Percentiles rank a stretch among this genome's conserved stretches.
These are phyloP conservation scores for Seriola dumerili DNA, from an alignment of 2,113 vertebrate genomes.

Conservation along the genomic window DNA sequence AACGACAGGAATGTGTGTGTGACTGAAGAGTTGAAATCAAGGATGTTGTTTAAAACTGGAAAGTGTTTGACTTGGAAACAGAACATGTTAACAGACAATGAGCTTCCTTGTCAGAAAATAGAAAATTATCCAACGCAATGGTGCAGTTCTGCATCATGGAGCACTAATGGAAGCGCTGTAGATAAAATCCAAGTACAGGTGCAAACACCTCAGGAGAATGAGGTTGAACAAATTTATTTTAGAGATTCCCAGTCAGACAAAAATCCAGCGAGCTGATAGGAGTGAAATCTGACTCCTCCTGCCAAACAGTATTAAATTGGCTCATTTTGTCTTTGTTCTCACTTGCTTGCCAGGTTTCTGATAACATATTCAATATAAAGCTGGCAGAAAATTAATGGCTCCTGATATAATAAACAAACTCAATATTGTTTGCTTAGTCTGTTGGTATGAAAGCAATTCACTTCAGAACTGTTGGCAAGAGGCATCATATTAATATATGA, in stretches of 20 bases:
- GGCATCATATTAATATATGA: constrained; percentile 60
- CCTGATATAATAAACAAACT: constrained; percentile 77
- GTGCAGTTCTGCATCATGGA: constrained; percentile 61
- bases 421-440: constrained; percentile 65
- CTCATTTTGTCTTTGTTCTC: constrained; percentile 62
- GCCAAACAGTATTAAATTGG: constrained; percentile 76
- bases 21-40: constrained; percentile 2
- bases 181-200: constrained; percentile 61
- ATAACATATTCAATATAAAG: constrained; percentile 74
- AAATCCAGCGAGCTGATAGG: constrained; percentile 49
- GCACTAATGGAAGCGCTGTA: constrained; percentile 54
- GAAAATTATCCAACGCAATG: constrained; percentile 44
- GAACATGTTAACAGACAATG: constrained; percentile 48
- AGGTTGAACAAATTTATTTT: constrained; percentile 61
- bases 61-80: constrained; percentile 1
- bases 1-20: not conserved
- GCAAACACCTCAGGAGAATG: constrained; percentile 58
- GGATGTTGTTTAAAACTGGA: constrained; percentile 22
- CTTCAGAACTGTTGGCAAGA: constrained; percentile 61
- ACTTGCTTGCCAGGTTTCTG: constrained; percentile 63
- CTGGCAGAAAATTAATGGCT: constrained; percentile 75
- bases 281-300: constrained; percentile 69
- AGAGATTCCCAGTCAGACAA: constrained; percentile 64
- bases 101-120: constrained; percentile 57
- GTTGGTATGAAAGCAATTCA: constrained; percentile 60